Evolutionary conservation across 2,888 invertebrate genomes (phyloP).

Genomic region (Nemotelus pantherinus): DNA sequence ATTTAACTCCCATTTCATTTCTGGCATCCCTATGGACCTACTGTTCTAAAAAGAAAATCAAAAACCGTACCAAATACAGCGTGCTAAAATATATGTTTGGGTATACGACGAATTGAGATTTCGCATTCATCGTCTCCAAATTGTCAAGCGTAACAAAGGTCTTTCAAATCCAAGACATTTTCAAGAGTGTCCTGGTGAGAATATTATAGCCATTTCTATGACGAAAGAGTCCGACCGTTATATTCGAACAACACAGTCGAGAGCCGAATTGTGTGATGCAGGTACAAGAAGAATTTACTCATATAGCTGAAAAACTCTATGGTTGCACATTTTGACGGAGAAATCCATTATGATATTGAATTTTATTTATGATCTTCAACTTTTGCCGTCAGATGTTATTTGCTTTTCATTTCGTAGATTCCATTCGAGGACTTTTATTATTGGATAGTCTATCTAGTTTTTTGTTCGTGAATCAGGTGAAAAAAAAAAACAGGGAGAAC

Average conservation of each 20-base stretch:
- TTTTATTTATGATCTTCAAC: conserved; percentile 41
- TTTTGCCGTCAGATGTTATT: conserved; percentile 38
- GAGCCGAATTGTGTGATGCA: background rate
- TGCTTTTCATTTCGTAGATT: conserved; percentile 28
- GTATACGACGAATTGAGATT: conserved; percentile 16
- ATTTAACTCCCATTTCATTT: background rate
- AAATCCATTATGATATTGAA: conserved; percentile 40
- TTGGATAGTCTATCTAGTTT: background rate
- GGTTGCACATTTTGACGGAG: conserved; percentile 30
- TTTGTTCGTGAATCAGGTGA: conserved; percentile 6
- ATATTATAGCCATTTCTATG: background rate
- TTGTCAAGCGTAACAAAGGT: conserved; percentile 22
- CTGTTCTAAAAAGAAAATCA: background rate
- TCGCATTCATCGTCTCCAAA: conserved; percentile 16
- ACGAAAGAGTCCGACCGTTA: conserved; percentile 25
- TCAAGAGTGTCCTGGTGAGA: conserved; percentile 32
- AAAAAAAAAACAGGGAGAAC: background rate
- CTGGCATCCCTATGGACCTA: background rate
- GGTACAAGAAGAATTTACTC: background rate
- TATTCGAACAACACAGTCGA: conserved; percentile 3
- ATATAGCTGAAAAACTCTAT: background rate
- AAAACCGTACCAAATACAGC: conserved; percentile 9
- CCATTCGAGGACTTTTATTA: conserved; percentile 8
- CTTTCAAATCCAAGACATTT: conserved; percentile 17
- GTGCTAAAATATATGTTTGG: background rate